phyloP scores from a whole-genome alignment of 2,797 vertebrate species.

The Linurgus olivaceus region DNA sequence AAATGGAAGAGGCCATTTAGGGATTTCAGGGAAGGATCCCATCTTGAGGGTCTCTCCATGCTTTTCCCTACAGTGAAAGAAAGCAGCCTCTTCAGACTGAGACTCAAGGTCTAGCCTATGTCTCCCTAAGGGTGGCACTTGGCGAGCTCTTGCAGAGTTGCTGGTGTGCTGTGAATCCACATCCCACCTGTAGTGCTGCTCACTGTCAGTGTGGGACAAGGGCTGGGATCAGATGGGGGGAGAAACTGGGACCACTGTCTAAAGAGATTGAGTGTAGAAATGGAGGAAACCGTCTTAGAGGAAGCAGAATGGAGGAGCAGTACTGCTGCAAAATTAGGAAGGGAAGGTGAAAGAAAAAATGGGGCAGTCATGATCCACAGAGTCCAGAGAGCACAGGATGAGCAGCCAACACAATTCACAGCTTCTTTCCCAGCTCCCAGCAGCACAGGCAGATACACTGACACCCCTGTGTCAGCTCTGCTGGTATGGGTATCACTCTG shows the following conservation, averaged over 20 bases:
- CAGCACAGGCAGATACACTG: not conserved
- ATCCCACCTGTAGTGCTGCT: not conserved
- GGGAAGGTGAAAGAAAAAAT: not conserved
- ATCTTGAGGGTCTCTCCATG: not conserved
- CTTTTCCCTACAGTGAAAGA: not conserved
- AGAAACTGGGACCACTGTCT: not conserved
- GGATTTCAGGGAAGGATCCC: not conserved
- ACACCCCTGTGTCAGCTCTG: not conserved
- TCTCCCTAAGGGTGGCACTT: not conserved
- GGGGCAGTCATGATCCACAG: not conserved
- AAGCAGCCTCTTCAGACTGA: not conserved
- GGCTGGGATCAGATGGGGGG: not conserved
- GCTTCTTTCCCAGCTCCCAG: not conserved
- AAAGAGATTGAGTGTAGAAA: not conserved
- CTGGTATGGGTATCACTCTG: not conserved
- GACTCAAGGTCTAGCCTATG: not conserved
- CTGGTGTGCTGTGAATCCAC: not conserved
- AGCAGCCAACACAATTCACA: not conserved
- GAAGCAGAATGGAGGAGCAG: not conserved
- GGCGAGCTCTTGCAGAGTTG: not conserved
- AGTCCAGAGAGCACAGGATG: not conserved
- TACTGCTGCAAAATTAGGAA: not conserved
- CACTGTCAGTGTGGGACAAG: fast-evolving
- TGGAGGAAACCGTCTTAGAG: not conserved
- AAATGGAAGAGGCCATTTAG: not conserved